These are phyloP conservation scores for Andricus curvator DNA, from an alignment of 2,888 invertebrate genomes.

Conservation along the genomic window DNA sequence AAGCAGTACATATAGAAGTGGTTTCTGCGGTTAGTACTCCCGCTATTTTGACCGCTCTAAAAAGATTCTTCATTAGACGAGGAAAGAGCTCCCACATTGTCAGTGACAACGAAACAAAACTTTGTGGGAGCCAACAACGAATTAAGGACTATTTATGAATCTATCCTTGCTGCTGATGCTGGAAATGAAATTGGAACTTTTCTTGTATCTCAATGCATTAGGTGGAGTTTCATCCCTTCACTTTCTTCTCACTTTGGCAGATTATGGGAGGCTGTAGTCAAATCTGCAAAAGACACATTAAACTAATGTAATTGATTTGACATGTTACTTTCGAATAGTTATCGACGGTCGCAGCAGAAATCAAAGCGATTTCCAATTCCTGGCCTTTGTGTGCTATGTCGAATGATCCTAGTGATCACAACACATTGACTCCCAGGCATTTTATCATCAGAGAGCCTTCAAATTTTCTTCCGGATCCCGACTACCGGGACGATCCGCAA, in stretches of 20 bases:
- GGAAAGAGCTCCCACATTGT: too few species aligned
- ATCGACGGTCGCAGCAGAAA: neutral
- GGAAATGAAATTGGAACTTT: neutral
- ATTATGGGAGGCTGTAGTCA: too few species aligned
- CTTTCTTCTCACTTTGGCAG: neutral
- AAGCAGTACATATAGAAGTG: too few species aligned
- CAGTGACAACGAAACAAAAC: too few species aligned
- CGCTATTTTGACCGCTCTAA: too few species aligned
- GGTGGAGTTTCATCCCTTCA: neutral
- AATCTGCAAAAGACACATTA: too few species aligned
- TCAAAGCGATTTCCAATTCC: slow-evolving; percentile 21
- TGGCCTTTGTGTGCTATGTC: slow-evolving; percentile 13
- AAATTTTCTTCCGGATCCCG: neutral
- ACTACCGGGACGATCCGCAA: neutral
- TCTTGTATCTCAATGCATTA: neutral
- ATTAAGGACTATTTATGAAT: too few species aligned
- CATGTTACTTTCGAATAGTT: slow-evolving; percentile 23
- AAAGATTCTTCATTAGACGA: too few species aligned
- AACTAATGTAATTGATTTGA: too few species aligned
- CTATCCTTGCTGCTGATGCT: too few species aligned
- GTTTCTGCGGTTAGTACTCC: too few species aligned
- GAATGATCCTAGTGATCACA: neutral
- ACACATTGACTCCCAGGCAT: slow-evolving; percentile 11
- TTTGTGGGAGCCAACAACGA: too few species aligned
- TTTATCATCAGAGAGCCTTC: slow-evolving; percentile 17